Percentiles rank a stretch among this genome's conserved stretches.
Evolutionary conservation across 1,140 invertebrate genomes (phyloP).

Genomic region (Trypoxylus dichotomus): DNA sequence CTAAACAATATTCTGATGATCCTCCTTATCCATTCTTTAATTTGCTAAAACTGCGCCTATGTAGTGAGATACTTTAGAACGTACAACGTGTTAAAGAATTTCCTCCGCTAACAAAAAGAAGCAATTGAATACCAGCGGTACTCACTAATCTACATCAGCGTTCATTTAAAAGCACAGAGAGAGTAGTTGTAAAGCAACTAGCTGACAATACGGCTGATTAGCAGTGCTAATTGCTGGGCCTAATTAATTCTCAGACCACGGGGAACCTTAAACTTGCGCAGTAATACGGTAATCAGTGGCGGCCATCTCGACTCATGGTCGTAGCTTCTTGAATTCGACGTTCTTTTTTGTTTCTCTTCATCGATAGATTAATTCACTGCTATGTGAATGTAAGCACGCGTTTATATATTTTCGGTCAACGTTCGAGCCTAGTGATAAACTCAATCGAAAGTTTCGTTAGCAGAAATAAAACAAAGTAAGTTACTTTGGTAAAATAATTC

Average conservation of each 20-base stretch:
- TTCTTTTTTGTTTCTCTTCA: not conserved
- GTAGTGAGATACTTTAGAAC: not conserved
- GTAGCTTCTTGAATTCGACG: slow-evolving; percentile 6
- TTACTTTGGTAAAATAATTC: not conserved
- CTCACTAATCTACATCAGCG: slow-evolving; percentile 19
- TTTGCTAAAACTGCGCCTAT: too few relatives aligned
- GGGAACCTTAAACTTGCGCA: slow-evolving; percentile 25
- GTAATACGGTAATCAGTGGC: slow-evolving; percentile 27
- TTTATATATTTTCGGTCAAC: not conserved
- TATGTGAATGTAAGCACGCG: not conserved
- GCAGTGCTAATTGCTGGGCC: slow-evolving; percentile 36
- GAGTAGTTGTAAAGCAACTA: slow-evolving; percentile 17
- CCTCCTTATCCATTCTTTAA: too few relatives aligned
- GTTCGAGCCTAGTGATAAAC: not conserved
- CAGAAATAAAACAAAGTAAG: not conserved
- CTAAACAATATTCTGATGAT: too few relatives aligned
- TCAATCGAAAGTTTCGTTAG: not conserved
- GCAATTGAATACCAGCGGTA: not conserved
- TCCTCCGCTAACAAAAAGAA: not conserved
- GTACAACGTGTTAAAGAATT: not conserved
- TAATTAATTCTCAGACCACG: slow-evolving; percentile 35
- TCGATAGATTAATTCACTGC: slow-evolving; percentile 6
- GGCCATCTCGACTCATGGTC: not conserved
- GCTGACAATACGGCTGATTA: slow-evolving; percentile 37
- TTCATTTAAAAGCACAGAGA: not conserved